Evolutionary conservation across 2,888 invertebrate genomes (phyloP).

Genomic region (Xanthostigma xanthostigma): DNA sequence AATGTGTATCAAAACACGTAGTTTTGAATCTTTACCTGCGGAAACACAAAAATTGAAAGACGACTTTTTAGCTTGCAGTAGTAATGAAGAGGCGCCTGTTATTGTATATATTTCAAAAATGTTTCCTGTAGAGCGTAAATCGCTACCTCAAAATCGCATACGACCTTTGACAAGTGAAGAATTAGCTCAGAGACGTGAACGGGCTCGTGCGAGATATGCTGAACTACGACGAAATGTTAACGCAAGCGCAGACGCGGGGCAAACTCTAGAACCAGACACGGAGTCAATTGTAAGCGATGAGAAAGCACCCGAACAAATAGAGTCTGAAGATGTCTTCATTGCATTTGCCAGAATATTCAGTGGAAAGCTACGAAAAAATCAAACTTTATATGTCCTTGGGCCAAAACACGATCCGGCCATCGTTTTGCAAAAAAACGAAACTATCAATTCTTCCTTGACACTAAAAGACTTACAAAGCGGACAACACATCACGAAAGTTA

Average conservation of each 20-base stretch:
- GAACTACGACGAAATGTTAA: conserved; percentile 31
- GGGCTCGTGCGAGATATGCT: conserved; percentile 48
- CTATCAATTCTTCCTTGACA: conserved; percentile 32
- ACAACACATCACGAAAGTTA: conserved; percentile 47
- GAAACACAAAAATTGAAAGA: conserved; percentile 56
- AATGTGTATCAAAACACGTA: conserved; percentile 55
- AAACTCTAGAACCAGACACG: background rate
- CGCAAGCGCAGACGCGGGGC: conserved; percentile 11
- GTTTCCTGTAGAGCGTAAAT: conserved; percentile 63
- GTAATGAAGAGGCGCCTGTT: conserved; percentile 44
- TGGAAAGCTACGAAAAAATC: conserved; percentile 63
- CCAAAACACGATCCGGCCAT: conserved; percentile 72
- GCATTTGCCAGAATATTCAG: conserved; percentile 90
- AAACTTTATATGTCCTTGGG: conserved; percentile 66
- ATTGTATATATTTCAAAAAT: conserved; percentile 78
- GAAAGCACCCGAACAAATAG: conserved; percentile 17
- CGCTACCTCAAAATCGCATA: conserved; percentile 65
- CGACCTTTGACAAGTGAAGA: conserved; percentile 64
- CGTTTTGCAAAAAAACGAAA: conserved; percentile 15
- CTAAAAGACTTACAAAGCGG: conserved; percentile 44
- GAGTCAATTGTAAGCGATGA: background rate
- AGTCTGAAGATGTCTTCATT: conserved; percentile 50
- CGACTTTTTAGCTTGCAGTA: conserved; percentile 54
- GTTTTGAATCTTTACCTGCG: conserved; percentile 48
- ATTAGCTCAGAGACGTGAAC: conserved; percentile 49